Conservation (phyloP, 2,113 vertebrate genomes). For the Myiagra hebetior region DNA sequence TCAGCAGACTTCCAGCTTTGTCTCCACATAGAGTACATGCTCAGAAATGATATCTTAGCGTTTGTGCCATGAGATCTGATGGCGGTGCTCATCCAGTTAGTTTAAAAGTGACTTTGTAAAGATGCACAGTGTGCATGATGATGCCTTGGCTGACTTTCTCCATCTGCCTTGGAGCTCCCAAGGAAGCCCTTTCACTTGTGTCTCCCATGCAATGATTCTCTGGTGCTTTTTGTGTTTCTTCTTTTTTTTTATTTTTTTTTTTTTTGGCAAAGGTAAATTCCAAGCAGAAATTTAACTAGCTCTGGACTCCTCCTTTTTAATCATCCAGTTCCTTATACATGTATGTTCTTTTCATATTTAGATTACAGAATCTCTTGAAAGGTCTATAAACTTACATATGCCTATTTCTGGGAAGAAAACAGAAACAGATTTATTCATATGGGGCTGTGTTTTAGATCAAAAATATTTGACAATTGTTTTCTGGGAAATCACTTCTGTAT, state of each 20-base stretch:
- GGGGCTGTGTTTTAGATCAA: background rate
- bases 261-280: background rate
- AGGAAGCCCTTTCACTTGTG: background rate
- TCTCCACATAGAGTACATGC: background rate
- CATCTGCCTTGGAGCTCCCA: background rate
- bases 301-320: background rate
- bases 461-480: background rate
- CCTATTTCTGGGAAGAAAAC: background rate
- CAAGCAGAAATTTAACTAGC: background rate
- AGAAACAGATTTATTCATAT: background rate
- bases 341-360: background rate
- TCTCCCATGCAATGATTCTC: background rate
- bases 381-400: background rate
- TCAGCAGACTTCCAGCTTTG: background rate
- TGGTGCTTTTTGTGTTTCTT: background rate
- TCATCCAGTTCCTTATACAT: background rate
- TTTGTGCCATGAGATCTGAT: background rate
- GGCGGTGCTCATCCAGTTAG: background rate
- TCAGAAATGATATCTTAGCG: background rate
- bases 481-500: background rate
- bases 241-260: background rate
- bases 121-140: too few species aligned
- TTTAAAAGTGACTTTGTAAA: background rate
- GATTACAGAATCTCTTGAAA: background rate
- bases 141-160: background rate